Conservation (phyloP, 2,797 vertebrate genomes). For the Phyllotis vaccarum region DNA sequence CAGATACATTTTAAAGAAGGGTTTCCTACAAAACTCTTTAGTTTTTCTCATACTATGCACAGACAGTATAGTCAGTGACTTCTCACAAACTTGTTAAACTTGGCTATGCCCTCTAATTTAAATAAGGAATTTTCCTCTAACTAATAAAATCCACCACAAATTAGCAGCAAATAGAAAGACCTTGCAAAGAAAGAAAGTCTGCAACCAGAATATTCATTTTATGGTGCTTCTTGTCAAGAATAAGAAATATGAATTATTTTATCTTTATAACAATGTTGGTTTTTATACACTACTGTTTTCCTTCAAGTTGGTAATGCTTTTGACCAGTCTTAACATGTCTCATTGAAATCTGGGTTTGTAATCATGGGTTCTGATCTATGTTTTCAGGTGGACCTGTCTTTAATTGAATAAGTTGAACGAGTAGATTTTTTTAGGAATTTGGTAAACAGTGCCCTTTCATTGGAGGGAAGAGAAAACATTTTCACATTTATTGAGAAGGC, state of each 20-base stretch:
- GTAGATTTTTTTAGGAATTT: conserved; percentile 37
- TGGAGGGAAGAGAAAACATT: neutral
- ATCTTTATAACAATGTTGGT: conserved; percentile 3
- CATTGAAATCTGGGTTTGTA: neutral
- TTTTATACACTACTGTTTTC: neutral
- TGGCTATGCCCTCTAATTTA: neutral
- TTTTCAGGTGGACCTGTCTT: neutral
- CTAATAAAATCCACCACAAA: neutral
- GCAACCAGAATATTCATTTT: conserved; percentile 6
- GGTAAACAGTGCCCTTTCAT: neutral
- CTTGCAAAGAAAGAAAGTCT: neutral
- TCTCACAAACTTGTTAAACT: neutral
- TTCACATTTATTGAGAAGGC: neutral
- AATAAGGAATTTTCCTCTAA: neutral
- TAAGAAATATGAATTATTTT: conserved; percentile 8
- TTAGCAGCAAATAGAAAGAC: conserved; percentile 10
- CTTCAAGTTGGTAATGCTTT: neutral
- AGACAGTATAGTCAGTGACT: neutral
- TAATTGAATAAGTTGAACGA: neutral
- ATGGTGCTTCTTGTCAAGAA: conserved; percentile 20
- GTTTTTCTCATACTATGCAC: neutral
- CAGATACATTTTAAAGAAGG: neutral
- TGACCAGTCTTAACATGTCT: neutral
- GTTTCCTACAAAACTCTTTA: neutral
- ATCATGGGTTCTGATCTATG: neutral